Evolutionary conservation across 2,113 vertebrate genomes (phyloP).

Genomic region (Phyllostomus discolor): DNA sequence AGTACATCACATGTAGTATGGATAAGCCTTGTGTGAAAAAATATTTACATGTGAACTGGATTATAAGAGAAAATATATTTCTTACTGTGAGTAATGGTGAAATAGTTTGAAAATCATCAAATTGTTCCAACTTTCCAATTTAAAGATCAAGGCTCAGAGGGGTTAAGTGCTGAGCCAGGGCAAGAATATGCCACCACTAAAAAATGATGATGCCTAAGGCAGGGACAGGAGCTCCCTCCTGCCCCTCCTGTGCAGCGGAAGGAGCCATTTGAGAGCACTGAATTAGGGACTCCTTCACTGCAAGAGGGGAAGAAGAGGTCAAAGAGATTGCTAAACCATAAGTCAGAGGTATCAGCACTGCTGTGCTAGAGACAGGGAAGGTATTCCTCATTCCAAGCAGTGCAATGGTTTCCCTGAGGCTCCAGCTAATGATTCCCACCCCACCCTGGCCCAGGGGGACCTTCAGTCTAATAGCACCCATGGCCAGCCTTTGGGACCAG

Average conservation of each 20-base stretch:
- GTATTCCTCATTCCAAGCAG: not conserved
- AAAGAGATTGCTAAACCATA: not conserved
- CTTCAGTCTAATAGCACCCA: not conserved
- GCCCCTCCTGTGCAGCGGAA: not conserved
- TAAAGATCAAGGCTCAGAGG: not conserved
- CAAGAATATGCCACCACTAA: not conserved
- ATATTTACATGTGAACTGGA: not conserved
- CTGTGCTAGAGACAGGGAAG: not conserved
- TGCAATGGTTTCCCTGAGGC: not conserved
- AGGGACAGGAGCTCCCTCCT: not conserved
- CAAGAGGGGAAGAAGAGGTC: not conserved
- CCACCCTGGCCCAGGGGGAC: too few species aligned
- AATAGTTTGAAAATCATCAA: not conserved
- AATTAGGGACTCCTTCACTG: not conserved
- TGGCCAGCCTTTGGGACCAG: not conserved
- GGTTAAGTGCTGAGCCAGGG: not conserved
- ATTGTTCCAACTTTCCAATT: not conserved
- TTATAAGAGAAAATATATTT: not conserved
- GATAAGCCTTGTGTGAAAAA: not conserved
- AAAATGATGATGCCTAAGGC: not conserved
- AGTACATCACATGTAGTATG: not conserved
- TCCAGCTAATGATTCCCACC: not conserved
- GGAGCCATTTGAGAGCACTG: not conserved
- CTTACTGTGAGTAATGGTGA: not conserved
- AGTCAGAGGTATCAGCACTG: not conserved